Evolutionary conservation across 2,797 vertebrate genomes (phyloP), one percentile per base, ranked within the genome.

Genomic region (Anguilla marmorata): DNA sequence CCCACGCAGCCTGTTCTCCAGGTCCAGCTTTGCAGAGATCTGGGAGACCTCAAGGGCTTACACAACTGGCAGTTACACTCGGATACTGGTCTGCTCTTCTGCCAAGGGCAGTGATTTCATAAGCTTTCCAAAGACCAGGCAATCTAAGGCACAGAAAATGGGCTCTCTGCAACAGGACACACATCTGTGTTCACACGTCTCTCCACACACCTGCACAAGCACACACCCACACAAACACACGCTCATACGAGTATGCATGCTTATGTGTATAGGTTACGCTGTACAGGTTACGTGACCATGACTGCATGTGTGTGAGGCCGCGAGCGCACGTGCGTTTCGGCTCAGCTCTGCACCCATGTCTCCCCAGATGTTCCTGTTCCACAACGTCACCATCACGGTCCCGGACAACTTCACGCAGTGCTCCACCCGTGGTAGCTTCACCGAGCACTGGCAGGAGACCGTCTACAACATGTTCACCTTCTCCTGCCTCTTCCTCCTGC

Each of bases 401-500:
- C 96, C 96, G 0, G 94, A 96, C 91, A 97, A 95, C 92, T 98
- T 98, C 94, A 97, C 97, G 0, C 97, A 97, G 94, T 98, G 97
- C 94, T 96, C 97, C 86, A 98, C 97, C 0, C 94, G 90, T 0
- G 97, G 97, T 86, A 97, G 97, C 89, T 98, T 98, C 58, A 83
- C 94, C 74, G 93, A 91, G 88, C 95, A 87, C 91, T 97, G 97
- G 97, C 96, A 97, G 2, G 97, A 97, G 94, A 97, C 96, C 4
- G 87, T 96, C 87, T 98, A 98, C 94, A 98, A 98, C 95, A 96
- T 98, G 97, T 94, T 97, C 88, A 96, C 96, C 85, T 98, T 98
- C 0, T 74, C 91, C 66, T 96, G 97, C 92, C 96, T 98, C 91
- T 98, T 98, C 92, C 96, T 98, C 87, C 94, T 98, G n/a, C 97